These are phyloP conservation scores for Tarsius wallacei DNA, from an alignment of 2,797 vertebrate genomes.

Conservation along the genomic window DNA sequence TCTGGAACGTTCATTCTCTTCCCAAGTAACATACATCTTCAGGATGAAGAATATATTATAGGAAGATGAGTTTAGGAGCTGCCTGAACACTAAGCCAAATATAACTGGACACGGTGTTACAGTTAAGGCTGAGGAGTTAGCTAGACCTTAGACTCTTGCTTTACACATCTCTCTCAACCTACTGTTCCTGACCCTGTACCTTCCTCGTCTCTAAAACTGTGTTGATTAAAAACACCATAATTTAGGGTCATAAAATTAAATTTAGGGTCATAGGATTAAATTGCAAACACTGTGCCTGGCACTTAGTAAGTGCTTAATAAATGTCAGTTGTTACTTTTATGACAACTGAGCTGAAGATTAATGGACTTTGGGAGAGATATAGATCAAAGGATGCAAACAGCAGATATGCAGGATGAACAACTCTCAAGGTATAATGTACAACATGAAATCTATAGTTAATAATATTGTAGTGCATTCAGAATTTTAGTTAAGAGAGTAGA, in stretches of 20 bases:
- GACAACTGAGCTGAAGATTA: background rate
- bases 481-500: background rate
- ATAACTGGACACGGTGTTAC: background rate
- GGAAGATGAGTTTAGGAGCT: slow-evolving; percentile 13
- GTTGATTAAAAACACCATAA: background rate
- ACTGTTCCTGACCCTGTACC: background rate
- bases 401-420: background rate
- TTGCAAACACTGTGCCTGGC: background rate
- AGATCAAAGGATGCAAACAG: background rate
- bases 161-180: background rate
- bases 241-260: background rate
- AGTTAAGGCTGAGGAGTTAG: background rate
- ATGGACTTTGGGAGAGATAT: background rate
- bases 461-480: background rate
- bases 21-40: background rate
- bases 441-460: background rate
- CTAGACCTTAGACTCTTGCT: background rate
- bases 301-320: background rate
- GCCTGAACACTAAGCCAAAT: background rate
- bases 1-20: background rate
- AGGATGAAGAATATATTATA: background rate
- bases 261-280: background rate
- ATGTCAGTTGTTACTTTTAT: background rate
- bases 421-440: background rate
- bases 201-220: background rate